These are phyloP conservation scores for Helobdella robusta DNA, from an alignment of 2,888 invertebrate species.

Conservation along the genomic window DNA sequence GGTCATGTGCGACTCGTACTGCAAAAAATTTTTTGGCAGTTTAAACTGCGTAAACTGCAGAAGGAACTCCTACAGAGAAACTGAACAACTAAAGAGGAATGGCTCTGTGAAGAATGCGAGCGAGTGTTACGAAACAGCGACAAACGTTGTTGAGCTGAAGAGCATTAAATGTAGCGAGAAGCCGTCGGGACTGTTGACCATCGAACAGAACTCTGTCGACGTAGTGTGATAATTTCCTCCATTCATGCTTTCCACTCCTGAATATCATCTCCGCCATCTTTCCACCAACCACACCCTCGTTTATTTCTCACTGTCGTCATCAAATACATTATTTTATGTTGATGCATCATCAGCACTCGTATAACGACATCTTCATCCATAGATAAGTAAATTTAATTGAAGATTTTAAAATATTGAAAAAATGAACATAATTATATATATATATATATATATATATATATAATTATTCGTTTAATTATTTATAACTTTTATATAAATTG, in stretches of 20 bases:
- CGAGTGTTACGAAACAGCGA: too few species aligned
- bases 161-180: too few species aligned
- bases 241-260: too few species aligned
- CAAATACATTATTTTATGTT: too few species aligned
- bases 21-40: not conserved
- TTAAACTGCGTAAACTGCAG: not conserved
- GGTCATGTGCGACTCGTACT: constrained; percentile 7
- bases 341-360: not conserved
- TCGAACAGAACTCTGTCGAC: not conserved
- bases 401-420: not conserved
- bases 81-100: too few species aligned
- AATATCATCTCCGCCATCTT: too few species aligned
- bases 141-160: too few species aligned
- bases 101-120: too few species aligned
- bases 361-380: not conserved
- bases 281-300: too few species aligned
- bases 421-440: not conserved
- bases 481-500: constrained; percentile 5
- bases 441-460: constrained; percentile 1
- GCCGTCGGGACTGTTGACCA: constrained; percentile 11
- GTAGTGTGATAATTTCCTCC: too few species aligned
- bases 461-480: not conserved
- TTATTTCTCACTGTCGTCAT: too few species aligned
- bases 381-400: not conserved
- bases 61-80: not conserved